Evolutionary conservation across 2,113 vertebrate species (phyloP), one percentile per base, ranked within the genome.

Genomic region (Anser cygnoides): DNA sequence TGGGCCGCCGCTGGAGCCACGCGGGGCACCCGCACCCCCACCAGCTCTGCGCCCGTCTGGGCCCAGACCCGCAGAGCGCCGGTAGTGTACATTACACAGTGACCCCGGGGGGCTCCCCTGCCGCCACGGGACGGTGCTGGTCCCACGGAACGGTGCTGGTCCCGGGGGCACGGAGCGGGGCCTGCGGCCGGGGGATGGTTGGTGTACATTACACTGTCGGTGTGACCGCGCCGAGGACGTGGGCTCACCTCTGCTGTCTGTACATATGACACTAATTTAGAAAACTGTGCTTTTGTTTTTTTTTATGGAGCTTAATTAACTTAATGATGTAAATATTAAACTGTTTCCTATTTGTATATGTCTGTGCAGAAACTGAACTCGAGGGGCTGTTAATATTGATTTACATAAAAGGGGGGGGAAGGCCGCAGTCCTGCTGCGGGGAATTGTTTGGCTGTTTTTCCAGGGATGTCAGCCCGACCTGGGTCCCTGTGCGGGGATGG

Each of bases 321-420:
- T 98, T 98, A 98, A 98, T 97, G 95, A 96, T 98, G 97, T 98
- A 98, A 84, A 98, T 98, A 98, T 0, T 39, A 22, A 65, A 13
- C 62, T 23, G 67, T 88, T 97, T 93, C 84, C 80, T 98, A 90
- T 96, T 92, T 97, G 96, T 98, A 94, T 97, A 96, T 98, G 76
- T 97, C 84, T 97, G 92, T 97, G 84, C 83, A 90, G 74, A 90
- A 58, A 68, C n/a, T 5, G 5, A 46, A 85, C 76, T 61, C 0
- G 1, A 78, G 89, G 84, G 96, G 67, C 67, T 98, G 83, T 97
- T 98, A 95, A 97, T 98, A 96, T 96, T 96, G 95, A 98, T 98
- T 96, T 97, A 93, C 97, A 97, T 97, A 97, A 98, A 98, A 97
- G 22, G n/a, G 80, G 82, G 65, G 92, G 66, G 94, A 94, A 84